Conservation (phyloP, 2,888 invertebrate genomes). For the Phytoseiulus persimilis region DNA sequence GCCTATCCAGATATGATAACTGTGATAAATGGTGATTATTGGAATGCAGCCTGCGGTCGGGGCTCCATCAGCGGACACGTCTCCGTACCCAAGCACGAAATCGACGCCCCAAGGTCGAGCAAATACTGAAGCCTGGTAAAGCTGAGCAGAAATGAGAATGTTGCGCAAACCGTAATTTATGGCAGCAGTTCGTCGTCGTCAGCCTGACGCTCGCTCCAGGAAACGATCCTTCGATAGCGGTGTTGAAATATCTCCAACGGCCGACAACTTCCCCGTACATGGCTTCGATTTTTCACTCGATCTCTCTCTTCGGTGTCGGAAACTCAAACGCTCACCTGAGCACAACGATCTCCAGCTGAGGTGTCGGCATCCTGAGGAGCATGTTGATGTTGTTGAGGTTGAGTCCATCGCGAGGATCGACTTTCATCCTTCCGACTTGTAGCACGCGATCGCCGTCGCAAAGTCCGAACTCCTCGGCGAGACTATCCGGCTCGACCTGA, state of each 20-base stretch:
- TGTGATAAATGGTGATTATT: background rate
- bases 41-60: background rate
- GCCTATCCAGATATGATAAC: background rate
- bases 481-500: conserved; percentile 16
- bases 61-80: background rate
- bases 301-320: too few relatives aligned
- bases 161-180: background rate
- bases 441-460: conserved; percentile 23
- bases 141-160: background rate
- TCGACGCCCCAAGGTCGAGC: background rate
- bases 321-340: background rate
- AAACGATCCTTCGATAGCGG: background rate
- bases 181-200: background rate
- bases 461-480: conserved; percentile 16
- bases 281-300: too few relatives aligned
- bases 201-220: background rate
- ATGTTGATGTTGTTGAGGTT: conserved; percentile 22
- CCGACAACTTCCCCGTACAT: background rate
- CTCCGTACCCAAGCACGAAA: background rate
- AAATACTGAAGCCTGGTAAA: background rate
- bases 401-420: conserved; percentile 30
- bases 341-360: conserved; percentile 27
- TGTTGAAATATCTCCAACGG: background rate
- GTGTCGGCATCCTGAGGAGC: conserved; percentile 23
- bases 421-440: conserved; percentile 18